Conservation (phyloP, 2,113 vertebrate genomes). For the Plotosus lineatus region DNA sequence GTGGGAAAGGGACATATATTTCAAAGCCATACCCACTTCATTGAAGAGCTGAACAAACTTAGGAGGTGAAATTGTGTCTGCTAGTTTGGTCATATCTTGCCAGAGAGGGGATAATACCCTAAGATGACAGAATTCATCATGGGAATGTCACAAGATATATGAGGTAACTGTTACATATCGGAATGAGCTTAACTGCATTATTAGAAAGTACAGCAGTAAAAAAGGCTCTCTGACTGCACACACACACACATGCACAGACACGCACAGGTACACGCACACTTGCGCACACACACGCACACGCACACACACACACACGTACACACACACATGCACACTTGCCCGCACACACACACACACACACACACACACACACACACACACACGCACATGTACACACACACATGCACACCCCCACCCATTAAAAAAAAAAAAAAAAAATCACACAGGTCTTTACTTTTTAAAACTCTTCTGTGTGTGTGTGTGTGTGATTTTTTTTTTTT, state of each 20-base stretch:
- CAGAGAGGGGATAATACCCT: conserved; percentile 41
- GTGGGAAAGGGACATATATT: background rate
- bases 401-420: too few species aligned
- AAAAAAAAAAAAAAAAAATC: too few species aligned
- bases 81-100: conserved; percentile 33
- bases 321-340: too few species aligned
- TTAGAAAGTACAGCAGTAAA: conserved; percentile 32
- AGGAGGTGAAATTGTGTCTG: conserved; percentile 44
- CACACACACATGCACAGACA: background rate
- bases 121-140: conserved; percentile 47
- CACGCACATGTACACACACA: too few species aligned
- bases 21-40: conserved; percentile 49
- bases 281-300: too few species aligned
- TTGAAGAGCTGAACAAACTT: conserved; percentile 54
- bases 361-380: too few species aligned
- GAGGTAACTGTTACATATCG: conserved; percentile 48
- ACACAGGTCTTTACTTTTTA: too few species aligned
- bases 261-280: background rate
- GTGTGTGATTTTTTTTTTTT: too few species aligned
- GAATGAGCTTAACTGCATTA: conserved; percentile 45
- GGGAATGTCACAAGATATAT: conserved; percentile 53
- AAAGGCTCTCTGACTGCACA: background rate
- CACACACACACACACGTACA: too few species aligned
- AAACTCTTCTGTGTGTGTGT: too few species aligned
- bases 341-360: background rate